Evolutionary conservation across 2,888 invertebrate genomes (phyloP), one percentile per base, ranked within the genome.

Genomic region (Luperina testacea): DNA sequence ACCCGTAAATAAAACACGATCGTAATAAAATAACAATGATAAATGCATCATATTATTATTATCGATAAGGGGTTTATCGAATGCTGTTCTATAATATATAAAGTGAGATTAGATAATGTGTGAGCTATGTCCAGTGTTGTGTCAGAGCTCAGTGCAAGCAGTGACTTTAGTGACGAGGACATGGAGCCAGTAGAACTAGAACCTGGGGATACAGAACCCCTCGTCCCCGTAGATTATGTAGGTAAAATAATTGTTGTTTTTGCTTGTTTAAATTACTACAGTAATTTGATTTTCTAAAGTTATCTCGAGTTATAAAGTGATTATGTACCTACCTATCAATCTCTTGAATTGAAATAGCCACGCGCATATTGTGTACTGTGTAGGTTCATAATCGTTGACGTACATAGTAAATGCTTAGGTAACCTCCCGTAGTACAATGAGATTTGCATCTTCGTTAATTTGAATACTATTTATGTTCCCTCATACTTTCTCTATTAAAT

Each of bases 141-240:
- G 67, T 42, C 51, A 78, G 78, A 75, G 69, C 75, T 85, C 80
- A 80, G 72, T 85, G 81, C 72, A 73, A 75, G 76, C 78, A 84
- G 77, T 86, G 79, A 59, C 45, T 77, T 77, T 72, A 72, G 77
- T 63, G 45, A 68, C 38, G 63, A 80, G 63, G 65, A 72, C 24
- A 89, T 90, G 89, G 80, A 86, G 42, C 65, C 86, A 32, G 72
- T 83, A 38, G 90, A 84, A 48, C 80, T 80, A 75, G 90, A 84
- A 45, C 83, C 78, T 77, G 90, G 75, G 42, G 94, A 94, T 48
- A 90, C 87, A 0, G 92, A 92, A 76, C 92, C 93, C 8, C 89
- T 95, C 24, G 86, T 94, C 51, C 79, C 77, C 77, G 75, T 78
- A 68, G 89, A 85, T 45, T 84, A 92, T 93, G 93, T 94, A 92